Evolutionary conservation across 1,140 invertebrate genomes (phyloP).

Genomic region (Pseudomyrmex flavicornis): DNA sequence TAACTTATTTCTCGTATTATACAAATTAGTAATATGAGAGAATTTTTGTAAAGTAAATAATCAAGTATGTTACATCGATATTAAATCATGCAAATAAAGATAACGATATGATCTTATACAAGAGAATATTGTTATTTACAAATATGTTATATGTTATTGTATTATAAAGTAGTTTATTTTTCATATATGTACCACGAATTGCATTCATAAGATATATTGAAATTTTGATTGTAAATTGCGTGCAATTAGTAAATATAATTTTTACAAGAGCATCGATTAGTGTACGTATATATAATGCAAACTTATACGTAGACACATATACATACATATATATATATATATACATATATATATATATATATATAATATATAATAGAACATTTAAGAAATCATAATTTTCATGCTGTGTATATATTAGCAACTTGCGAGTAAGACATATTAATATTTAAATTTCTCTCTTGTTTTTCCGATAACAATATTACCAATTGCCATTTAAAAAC

Average conservation of each 20-base stretch:
- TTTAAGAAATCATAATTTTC: slow-evolving; percentile 67
- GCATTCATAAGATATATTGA: slow-evolving; percentile 69
- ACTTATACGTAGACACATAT: slow-evolving; percentile 5
- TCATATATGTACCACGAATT: slow-evolving; percentile 61
- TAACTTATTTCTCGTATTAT: slow-evolving; percentile 52
- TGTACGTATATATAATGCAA: slow-evolving; percentile 63
- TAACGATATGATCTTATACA: slow-evolving; percentile 22
- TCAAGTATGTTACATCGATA: slow-evolving; percentile 58
- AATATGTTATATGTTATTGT: slow-evolving; percentile 51
- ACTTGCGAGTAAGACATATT: slow-evolving; percentile 39
- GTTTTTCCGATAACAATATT: slow-evolving; percentile 28
- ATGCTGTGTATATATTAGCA: slow-evolving; percentile 68
- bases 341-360: neutral
- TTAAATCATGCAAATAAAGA: slow-evolving; percentile 64
- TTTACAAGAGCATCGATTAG: slow-evolving; percentile 72
- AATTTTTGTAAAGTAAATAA: slow-evolving; percentile 37
- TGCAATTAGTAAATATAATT: slow-evolving; percentile 74
- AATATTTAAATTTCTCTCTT: slow-evolving; percentile 31
- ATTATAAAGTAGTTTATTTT: neutral
- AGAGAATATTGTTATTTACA: slow-evolving; percentile 56
- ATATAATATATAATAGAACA: slow-evolving; percentile 70
- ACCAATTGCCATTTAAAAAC: slow-evolving; percentile 12
- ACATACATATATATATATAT: neutral
- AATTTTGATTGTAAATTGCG: slow-evolving; percentile 70
- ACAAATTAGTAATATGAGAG: slow-evolving; percentile 4